Base-by-base conservation (phyloP, 1,140 invertebrate genomes). In the Marisa cornuarietis region DNA sequence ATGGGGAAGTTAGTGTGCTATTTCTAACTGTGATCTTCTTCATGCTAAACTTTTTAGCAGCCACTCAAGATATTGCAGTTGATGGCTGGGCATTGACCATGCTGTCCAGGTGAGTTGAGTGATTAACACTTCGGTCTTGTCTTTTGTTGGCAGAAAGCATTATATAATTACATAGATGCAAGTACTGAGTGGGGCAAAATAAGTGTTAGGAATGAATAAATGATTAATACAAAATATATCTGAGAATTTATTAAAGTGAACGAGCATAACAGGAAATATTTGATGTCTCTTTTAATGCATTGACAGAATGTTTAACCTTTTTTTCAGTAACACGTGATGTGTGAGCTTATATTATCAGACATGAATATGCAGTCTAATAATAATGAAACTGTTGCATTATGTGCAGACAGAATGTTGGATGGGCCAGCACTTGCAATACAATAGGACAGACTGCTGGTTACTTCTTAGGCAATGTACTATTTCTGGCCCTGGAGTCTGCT, bases 51-150 rank as follows among this genome's bases (percentile, higher is more conserved):
- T 98, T 99, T 86, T 92, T 99, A 74, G 98, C 98, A 20, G 98
- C 99, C 4, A 99, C 98, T 42, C 99, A 99, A 92, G 99, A 99
- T 91, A 99, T 99, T 89, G 98, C 98, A 77, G 98, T 99, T 2
- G 99, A 99, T 93, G 99, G 99, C 7, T 99, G 99, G 99, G 98
- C 98, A 4, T 91, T 99, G 1, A 99, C 98, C 7, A 99, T 99
- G 96, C 92, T 99, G 7, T 96, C 97, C 90, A 95, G 96, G 94
- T 95, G 90, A 84, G 82, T 83, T 75, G 52, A 52, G n/a, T 13
- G 22, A 76, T 49, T 76, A 71, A 54, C 54, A 58, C 11, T 18
- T 42, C 54, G 11, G 9, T 58, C 1, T 18, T 14, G 54, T 58
- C 58, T 79, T 62, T 75, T 76, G 31, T 68, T 24, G 11, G 31